A percentile compares a stretch with the other conserved stretches of the same genome.
These are phyloP conservation scores for Megalops atlanticus DNA, from an alignment of 2,113 vertebrate species.

Conservation along the genomic window DNA sequence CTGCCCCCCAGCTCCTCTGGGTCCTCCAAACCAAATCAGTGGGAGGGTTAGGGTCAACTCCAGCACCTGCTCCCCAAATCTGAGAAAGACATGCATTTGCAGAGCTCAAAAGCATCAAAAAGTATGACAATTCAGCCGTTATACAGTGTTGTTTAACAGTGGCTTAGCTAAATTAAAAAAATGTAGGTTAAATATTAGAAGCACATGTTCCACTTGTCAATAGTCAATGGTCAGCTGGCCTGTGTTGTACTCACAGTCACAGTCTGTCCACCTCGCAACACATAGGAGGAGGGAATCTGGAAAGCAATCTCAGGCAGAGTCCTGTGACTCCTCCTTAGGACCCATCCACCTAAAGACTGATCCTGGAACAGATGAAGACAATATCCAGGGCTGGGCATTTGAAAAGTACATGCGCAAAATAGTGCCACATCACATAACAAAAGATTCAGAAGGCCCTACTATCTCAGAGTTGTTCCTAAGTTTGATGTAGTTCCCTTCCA, in stretches of 20 bases:
- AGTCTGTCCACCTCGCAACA: conserved; percentile 68
- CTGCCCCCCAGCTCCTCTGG: conserved; percentile 71
- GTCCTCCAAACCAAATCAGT: conserved; percentile 73
- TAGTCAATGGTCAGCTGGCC: neutral
- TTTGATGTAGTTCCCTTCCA: conserved; percentile 73
- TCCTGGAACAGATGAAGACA: conserved; percentile 61
- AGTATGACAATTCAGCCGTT: too few species aligned
- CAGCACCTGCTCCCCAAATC: conserved; percentile 79
- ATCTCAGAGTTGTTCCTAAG: conserved; percentile 75
- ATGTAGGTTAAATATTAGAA: too few species aligned
- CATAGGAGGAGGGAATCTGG: conserved; percentile 70
- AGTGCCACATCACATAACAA: too few species aligned
- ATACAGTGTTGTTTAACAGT: too few species aligned
- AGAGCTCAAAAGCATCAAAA: neutral
- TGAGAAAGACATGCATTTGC: conserved; percentile 41
- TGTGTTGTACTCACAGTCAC: conserved; percentile 72
- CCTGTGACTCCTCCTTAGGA: conserved; percentile 60
- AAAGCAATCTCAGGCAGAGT: conserved; percentile 64
- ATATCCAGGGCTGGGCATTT: neutral
- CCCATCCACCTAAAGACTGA: conserved; percentile 75
- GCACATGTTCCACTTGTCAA: neutral
- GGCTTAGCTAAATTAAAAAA: too few species aligned
- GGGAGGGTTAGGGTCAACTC: conserved; percentile 58
- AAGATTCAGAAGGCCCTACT: conserved; percentile 50
- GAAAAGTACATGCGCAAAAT: too few species aligned